Percentiles rank a stretch among this genome's conserved stretches.
Evolutionary conservation across 35 echinoderm and acorn worm species (phyloP).

Genomic region (Apostichopus parvimensis): DNA sequence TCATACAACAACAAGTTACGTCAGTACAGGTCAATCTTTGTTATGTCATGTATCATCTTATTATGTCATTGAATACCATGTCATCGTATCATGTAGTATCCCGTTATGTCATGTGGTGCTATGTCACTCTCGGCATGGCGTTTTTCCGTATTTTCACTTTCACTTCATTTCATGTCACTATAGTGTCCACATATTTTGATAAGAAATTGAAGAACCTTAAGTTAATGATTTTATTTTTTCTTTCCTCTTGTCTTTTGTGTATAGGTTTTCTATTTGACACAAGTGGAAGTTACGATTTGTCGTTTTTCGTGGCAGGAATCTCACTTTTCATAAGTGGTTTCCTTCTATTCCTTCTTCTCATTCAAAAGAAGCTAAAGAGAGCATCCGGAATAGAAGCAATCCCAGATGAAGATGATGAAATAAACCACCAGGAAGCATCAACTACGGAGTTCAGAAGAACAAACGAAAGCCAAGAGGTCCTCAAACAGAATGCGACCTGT

Average conservation of each 20-base stretch:
- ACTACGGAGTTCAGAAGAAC: not conserved
- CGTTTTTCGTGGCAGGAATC: slow-evolving; percentile 14
- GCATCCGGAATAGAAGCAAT: not conserved
- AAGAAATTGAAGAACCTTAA: not conserved
- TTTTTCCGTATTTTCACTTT: too few relatives aligned
- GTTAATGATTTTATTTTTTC: not conserved
- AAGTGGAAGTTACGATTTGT: slow-evolving; percentile 10
- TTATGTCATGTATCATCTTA: too few relatives aligned
- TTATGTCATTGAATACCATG: not conserved
- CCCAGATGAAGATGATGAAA: not conserved
- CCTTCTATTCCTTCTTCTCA: not conserved
- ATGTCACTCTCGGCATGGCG: not conserved
- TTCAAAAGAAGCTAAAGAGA: not conserved
- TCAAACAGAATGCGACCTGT: too few relatives aligned
- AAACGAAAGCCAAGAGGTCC: not conserved
- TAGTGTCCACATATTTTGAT: not conserved
- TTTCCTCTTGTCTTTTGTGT: not conserved
- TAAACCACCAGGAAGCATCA: not conserved
- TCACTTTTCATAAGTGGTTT: slow-evolving; percentile 11
- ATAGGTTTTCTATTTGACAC: slow-evolving; percentile 16
- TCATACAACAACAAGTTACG: too few relatives aligned
- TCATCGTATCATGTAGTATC: not conserved
- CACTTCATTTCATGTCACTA: not conserved
- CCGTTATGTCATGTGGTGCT: not conserved
- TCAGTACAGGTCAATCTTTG: too few relatives aligned